These are phyloP conservation scores for Prunella himalayana DNA, from an alignment of 2,113 vertebrate genomes.

Conservation along the genomic window DNA sequence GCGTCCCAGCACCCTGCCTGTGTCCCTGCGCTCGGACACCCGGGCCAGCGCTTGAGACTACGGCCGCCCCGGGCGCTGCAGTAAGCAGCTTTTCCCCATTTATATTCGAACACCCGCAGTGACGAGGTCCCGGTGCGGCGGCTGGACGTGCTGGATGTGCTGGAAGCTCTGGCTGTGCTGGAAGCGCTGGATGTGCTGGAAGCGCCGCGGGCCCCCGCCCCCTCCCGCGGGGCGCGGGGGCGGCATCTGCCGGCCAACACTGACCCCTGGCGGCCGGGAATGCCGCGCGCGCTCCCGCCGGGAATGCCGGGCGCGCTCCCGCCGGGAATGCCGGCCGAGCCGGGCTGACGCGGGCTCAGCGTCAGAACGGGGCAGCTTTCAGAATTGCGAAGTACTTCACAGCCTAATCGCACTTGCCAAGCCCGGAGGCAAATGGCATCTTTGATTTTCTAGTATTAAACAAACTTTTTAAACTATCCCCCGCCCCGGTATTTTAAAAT, in stretches of 20 bases:
- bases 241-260: conserved; percentile 60
- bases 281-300: not conserved
- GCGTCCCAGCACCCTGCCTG: not conserved
- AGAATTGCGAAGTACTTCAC: not conserved
- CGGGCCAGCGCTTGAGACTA: not conserved
- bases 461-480: not conserved
- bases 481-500: not conserved
- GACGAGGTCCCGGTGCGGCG: not conserved
- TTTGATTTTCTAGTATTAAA: not conserved
- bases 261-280: conserved; percentile 60
- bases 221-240: not conserved
- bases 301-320: not conserved
- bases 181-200: rapidly evolving
- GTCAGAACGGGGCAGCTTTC: not conserved
- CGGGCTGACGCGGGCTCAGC: not conserved
- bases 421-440: not conserved
- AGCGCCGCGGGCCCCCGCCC: not conserved
- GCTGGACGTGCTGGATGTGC: rapidly evolving
- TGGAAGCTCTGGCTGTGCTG: not conserved
- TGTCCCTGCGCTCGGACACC: not conserved
- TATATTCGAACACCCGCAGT: not conserved
- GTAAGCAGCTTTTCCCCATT: not conserved
- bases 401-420: not conserved
- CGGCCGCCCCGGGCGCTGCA: not conserved
- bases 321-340: not conserved